These are phyloP conservation scores for Macropis europaea DNA, from an alignment of 2,888 invertebrate species.

Conservation along the genomic window DNA sequence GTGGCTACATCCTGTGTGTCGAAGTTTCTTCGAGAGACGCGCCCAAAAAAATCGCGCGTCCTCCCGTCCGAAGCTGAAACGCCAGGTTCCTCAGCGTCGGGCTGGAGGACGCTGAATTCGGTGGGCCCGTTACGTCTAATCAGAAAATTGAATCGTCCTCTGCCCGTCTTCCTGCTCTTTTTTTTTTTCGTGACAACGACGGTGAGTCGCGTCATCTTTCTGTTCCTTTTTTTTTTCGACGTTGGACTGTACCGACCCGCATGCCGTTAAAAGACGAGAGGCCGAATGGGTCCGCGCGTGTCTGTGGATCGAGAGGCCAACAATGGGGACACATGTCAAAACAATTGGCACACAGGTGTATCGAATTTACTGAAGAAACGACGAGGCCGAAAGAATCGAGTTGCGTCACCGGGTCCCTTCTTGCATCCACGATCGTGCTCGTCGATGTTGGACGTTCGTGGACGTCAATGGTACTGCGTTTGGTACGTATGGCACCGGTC, in stretches of 20 bases:
- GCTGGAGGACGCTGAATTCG: slow-evolving; percentile 30
- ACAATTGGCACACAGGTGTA: slow-evolving; percentile 78
- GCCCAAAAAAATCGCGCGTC: slow-evolving; percentile 48
- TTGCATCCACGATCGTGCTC: slow-evolving; percentile 30
- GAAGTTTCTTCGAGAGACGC: slow-evolving; percentile 35
- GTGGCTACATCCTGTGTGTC: slow-evolving; percentile 65
- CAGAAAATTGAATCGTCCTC: slow-evolving; percentile 73
- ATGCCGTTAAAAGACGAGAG: slow-evolving; percentile 61
- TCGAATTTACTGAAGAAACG: slow-evolving; percentile 65
- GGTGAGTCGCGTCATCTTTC: slow-evolving; percentile 9
- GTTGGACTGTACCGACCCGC: slow-evolving; percentile 73
- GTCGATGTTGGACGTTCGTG: slow-evolving; percentile 20
- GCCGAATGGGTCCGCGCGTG: slow-evolving; percentile 52
- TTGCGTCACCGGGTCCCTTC: slow-evolving; percentile 58
- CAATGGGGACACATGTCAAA: slow-evolving; percentile 78
- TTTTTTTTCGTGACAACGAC: slow-evolving; percentile 4
- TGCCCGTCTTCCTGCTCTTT: not conserved
- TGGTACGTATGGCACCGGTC: too few relatives aligned
- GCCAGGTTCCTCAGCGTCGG: too few relatives aligned
- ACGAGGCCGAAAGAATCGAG: slow-evolving; percentile 61
- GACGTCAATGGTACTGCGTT: too few relatives aligned
- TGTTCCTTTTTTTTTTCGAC: slow-evolving; percentile 45
- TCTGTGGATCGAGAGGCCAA: slow-evolving; percentile 47
- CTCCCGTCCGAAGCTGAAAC: too few relatives aligned
- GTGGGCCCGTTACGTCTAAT: slow-evolving; percentile 59